Percentiles rank a stretch among this genome's conserved stretches.
Conservation (phyloP, 2,888 invertebrate species). For the Apotomis betuletana region DNA sequence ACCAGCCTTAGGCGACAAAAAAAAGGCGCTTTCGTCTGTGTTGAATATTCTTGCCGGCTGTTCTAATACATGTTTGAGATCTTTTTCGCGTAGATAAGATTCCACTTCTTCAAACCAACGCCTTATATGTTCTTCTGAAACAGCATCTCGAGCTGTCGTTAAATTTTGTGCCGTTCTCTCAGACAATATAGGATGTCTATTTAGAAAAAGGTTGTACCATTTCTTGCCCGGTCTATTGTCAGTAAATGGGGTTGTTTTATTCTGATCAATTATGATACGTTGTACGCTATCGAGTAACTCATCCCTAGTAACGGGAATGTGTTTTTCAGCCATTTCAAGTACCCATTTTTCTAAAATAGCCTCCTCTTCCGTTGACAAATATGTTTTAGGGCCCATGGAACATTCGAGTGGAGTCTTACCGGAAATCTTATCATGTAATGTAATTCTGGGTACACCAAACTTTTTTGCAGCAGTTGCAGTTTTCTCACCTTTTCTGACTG, state of each 20-base stretch:
- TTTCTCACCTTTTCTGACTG: no score
- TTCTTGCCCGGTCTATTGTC: conserved; percentile 50
- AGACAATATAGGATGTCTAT: conserved; percentile 47
- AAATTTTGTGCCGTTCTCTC: conserved; percentile 49
- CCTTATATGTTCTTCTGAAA: conserved; percentile 48
- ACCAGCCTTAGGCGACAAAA: conserved; percentile 48
- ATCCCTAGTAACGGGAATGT: conserved; percentile 17
- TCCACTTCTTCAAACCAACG: conserved; percentile 49
- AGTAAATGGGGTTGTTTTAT: conserved; percentile 43
- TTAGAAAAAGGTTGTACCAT: conserved; percentile 50
- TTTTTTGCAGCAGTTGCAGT: no score
- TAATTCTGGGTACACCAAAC: no score
- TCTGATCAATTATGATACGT: conserved; percentile 37
- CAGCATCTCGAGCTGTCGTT: conserved; percentile 45
- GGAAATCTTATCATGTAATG: no score
- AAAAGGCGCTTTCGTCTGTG: conserved; percentile 50
- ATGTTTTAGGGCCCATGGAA: no score
- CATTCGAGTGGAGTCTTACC: no score
- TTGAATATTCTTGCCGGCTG: conserved; percentile 51
- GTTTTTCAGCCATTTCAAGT: conserved; percentile 7
- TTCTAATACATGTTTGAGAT: conserved; percentile 42
- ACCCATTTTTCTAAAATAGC: conserved; percentile 8
- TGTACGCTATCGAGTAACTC: conserved; percentile 41
- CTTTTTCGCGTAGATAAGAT: conserved; percentile 43
- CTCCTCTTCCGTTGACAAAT: conserved; percentile 12